Evolutionary conservation across 2,888 invertebrate species (phyloP).

Genomic region (Rugalucina vietnamica): DNA sequence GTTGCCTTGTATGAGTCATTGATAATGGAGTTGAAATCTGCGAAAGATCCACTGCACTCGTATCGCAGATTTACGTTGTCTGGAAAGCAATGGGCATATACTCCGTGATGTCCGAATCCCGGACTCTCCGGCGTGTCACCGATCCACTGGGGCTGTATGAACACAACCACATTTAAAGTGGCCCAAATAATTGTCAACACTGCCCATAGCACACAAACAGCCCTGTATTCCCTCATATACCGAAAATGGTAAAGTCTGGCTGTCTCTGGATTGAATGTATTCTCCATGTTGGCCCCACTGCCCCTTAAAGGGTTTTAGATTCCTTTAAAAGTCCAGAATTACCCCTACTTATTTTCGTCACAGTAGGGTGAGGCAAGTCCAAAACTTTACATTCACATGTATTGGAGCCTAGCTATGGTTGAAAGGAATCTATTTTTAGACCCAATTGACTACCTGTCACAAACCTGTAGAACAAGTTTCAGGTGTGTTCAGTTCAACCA

Average conservation of each 20-base stretch:
- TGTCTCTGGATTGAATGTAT: constrained; percentile 75
- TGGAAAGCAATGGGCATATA: constrained; percentile 92
- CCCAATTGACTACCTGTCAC: constrained; percentile 24
- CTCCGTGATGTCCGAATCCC: constrained; percentile 95
- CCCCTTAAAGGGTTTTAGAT: constrained; percentile 50
- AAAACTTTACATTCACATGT: constrained; percentile 52
- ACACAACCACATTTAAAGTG: constrained; percentile 96
- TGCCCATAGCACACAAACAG: constrained; percentile 98
- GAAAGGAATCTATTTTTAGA: constrained; percentile 52
- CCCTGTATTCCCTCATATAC: constrained; percentile 86
- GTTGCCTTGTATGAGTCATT: constrained; percentile 93
- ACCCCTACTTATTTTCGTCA: constrained; percentile 20
- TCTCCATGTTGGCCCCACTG: constrained; percentile 57
- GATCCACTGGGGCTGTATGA: constrained; percentile 92
- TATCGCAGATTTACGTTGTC: constrained; percentile 66
- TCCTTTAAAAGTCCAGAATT: constrained; percentile 34
- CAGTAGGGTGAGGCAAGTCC: constrained; percentile 57
- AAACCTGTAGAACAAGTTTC: constrained; percentile 67
- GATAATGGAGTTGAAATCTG: constrained; percentile 89
- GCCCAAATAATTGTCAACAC: constrained; percentile 99
- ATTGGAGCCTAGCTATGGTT: constrained; percentile 52
- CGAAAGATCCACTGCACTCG: constrained; percentile 90
- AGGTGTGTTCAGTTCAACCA: constrained; percentile 43
- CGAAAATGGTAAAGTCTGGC: constrained; percentile 78
- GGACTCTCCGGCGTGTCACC: constrained; percentile 82